These are phyloP conservation scores for Sebastiscus albofasciatus DNA, from an alignment of 2,797 vertebrate genomes.

Conservation along the genomic window DNA sequence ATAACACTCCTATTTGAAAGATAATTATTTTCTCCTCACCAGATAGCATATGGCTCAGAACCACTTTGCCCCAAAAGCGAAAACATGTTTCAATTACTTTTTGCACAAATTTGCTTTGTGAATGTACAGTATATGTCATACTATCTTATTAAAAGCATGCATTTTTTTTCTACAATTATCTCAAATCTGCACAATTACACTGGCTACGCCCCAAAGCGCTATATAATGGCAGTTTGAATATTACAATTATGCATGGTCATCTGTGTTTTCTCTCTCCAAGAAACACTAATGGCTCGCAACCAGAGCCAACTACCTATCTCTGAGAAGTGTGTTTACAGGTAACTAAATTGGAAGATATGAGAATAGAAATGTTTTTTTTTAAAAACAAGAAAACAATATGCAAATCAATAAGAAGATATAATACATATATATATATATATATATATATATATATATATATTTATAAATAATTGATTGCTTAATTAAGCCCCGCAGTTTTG, in stretches of 20 bases:
- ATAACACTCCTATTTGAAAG: not conserved
- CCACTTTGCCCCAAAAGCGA: not conserved
- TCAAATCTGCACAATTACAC: not conserved
- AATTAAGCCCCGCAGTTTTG: conserved; percentile 40
- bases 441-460: too few species aligned
- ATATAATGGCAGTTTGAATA: not conserved
- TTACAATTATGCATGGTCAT: conserved; percentile 5
- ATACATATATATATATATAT: too few species aligned
- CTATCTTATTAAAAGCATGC: not conserved
- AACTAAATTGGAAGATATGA: conserved; percentile 16
- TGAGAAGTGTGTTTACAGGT: not conserved
- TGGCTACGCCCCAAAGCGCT: not conserved
- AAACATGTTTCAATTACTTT: not conserved
- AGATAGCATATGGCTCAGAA: not conserved
- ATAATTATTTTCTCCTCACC: not conserved
- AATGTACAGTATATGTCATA: not conserved
- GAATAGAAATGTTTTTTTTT: conserved; percentile 10
- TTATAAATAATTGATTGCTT: conserved; percentile 26
- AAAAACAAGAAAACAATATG: conserved; percentile 2
- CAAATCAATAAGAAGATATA: not conserved
- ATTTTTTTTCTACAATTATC: not conserved
- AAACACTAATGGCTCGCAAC: not conserved
- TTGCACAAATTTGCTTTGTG: not conserved
- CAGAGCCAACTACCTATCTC: not conserved
- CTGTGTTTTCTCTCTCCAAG: not conserved